Conservation (phyloP, 2,888 invertebrate genomes). For the Aphrophora alni region DNA sequence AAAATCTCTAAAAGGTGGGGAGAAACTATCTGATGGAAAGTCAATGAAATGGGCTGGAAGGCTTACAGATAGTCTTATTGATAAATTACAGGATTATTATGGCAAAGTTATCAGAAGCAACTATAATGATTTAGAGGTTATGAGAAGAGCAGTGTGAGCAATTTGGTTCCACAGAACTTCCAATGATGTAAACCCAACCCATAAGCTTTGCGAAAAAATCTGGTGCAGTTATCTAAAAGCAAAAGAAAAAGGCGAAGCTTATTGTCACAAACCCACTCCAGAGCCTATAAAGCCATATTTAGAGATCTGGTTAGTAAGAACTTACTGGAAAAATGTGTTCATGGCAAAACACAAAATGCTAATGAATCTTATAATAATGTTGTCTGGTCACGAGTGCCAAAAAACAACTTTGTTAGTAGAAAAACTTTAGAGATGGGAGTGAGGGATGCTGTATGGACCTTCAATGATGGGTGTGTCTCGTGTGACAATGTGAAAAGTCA, state of each 20-base stretch:
- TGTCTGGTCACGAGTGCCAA: slow-evolving; percentile 19
- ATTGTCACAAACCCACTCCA: slow-evolving; percentile 18
- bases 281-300: slow-evolving; percentile 17
- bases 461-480: slow-evolving; percentile 21
- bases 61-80: background rate
- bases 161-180: background rate
- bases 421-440: slow-evolving; percentile 7
- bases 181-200: background rate
- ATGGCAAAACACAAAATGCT: slow-evolving; percentile 22
- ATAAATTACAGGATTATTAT: slow-evolving; percentile 19
- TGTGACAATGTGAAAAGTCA: no score
- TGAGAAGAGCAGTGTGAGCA: background rate
- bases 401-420: slow-evolving; percentile 27
- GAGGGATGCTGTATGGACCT: slow-evolving; percentile 22
- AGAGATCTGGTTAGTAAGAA: background rate
- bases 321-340: slow-evolving; percentile 13
- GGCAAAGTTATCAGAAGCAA: slow-evolving; percentile 12
- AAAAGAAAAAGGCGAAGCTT: background rate
- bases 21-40: slow-evolving; percentile 27
- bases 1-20: background rate
- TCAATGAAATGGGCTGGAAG: slow-evolving; percentile 20
- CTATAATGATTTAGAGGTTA: slow-evolving; percentile 1
- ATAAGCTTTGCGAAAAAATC: background rate
- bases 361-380: slow-evolving; percentile 28
- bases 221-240: background rate